Evolutionary conservation across 1,140 invertebrate species (phyloP), one percentile per base, ranked within the genome.

Genomic region (Neodiprion virginianus): DNA sequence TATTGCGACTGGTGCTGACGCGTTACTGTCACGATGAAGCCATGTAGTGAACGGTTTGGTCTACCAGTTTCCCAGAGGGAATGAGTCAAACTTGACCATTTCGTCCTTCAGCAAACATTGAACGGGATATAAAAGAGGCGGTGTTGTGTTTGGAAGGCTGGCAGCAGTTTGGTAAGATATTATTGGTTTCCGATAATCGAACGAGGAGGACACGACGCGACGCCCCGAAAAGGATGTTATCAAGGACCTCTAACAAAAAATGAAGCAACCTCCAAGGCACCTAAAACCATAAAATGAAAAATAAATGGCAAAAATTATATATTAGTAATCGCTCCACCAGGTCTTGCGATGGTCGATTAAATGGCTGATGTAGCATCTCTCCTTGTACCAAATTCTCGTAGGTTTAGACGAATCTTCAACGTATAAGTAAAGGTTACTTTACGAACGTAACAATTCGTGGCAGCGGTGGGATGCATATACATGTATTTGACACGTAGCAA

Each of bases 21-120:
- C 53, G 53, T 61, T 61, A 61, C 4, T 61, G n/a, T 14, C 3
- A 12, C 11, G 53, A 61, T 12, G n/a, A 61, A 61, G 53, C n/a
- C n/a, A 12, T 14, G 11, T 0, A 61, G 7, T 61, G 53, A 17
- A 40, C 28, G 53, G 53, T 61, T 61, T 17, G 0, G 3, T 17
- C 11, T 61, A 12, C n/a, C 4, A 5, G 53, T 17, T 61, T 12
- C 53, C 53, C 53, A 14, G 53, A 14, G 11, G n/a, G 53, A 7
- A 61, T 7, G n/a, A 61, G 11, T 61, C n/a, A 61, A 61, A 61
- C 11, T 61, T 61, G n/a, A 12, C 53, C n/a, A 17, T 17, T 61
- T 61, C 53, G 53, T 61, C 53, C 53, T 61, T 61, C 8, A 61
- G 53, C 53, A 61, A 61, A 61, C 53, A 61, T 61, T 61, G 53